Conservation (phyloP, 2,888 invertebrate species). For the Caenorhabditis sp. region DNA sequence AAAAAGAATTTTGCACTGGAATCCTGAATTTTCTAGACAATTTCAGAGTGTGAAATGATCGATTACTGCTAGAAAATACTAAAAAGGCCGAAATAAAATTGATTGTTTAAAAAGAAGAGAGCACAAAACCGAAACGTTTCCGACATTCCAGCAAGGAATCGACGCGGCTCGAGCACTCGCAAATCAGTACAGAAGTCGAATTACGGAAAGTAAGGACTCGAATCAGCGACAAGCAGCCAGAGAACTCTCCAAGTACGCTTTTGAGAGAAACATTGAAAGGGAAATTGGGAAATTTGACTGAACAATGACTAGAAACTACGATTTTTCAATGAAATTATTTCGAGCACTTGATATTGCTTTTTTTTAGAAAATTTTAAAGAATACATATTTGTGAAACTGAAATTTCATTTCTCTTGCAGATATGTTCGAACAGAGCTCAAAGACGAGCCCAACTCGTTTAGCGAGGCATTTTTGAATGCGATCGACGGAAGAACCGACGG, state of each 20-base stretch:
- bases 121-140: too few species aligned
- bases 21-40: too few species aligned
- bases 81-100: too few species aligned
- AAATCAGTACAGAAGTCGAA: slow-evolving; percentile 22
- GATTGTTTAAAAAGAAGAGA: too few species aligned
- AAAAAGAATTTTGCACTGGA: too few species aligned
- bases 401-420: slow-evolving; percentile 44
- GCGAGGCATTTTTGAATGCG: slow-evolving; percentile 57
- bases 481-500: slow-evolving; percentile 57
- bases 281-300: background rate
- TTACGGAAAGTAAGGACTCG: slow-evolving; percentile 31
- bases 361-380: too few species aligned
- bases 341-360: too few species aligned
- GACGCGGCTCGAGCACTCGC: slow-evolving; percentile 46
- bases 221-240: slow-evolving; percentile 37
- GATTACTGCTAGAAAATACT: too few species aligned
- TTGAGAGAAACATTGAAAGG: background rate
- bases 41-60: too few species aligned
- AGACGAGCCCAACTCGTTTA: slow-evolving; percentile 55
- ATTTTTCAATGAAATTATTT: too few species aligned
- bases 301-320: too few species aligned
- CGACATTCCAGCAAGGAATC: slow-evolving; percentile 46
- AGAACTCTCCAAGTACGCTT: slow-evolving; percentile 42
- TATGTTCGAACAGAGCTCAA: slow-evolving; percentile 62
- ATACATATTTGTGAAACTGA: background rate